Base-by-base conservation (phyloP, 2,797 vertebrate species). In the Tokudaia tokunoshimensis region DNA sequence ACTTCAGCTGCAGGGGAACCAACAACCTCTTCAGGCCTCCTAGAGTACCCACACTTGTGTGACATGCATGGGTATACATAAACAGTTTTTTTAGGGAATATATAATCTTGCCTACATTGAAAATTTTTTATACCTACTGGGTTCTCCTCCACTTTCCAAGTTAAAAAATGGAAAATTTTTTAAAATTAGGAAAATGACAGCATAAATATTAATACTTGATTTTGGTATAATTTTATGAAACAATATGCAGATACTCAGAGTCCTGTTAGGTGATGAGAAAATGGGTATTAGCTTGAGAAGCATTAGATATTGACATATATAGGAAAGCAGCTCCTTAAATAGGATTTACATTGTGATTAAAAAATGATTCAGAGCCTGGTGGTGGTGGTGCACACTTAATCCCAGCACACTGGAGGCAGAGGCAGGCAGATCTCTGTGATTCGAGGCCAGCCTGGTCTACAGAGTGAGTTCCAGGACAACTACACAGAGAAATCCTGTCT, bases 151-250 rank as follows among this genome's bases (percentile, higher is more conserved):
- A 29, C 17, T 89, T 19, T 41, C 11, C 15, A 65, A 50, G 34
- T 70, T 70, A 83, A 74, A 50, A 2, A 91, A 15, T 55, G 74
- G 75, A 12, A 88, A 24, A 24, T 61, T 24, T 61, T 59, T 59
- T 59, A 7, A 59, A 61, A 78, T 59, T 85, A 91, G 29, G 79
- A 63, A 93, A 91, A 81, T 76, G 41, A 37, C 52, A 95, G n/a
- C 87, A 91, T 94, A 92, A 93, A 41, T 94, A 95, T 67, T 91
- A 94, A 76, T 93, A 82, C 7, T 96, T 97, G 20, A 92, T 92
- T 97, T 96, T 96, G 29, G 94, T 94, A 79, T 94, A 57, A 61
- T 92, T 91, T 94, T 65, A 80, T 80, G 37, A 87, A 83, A 93
- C 31, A 94, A 24, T 83, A 0, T 96, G 65, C 10, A 93, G 19